These are phyloP conservation scores for Todus mexicanus DNA, from an alignment of 2,797 vertebrate species.

Conservation along the genomic window DNA sequence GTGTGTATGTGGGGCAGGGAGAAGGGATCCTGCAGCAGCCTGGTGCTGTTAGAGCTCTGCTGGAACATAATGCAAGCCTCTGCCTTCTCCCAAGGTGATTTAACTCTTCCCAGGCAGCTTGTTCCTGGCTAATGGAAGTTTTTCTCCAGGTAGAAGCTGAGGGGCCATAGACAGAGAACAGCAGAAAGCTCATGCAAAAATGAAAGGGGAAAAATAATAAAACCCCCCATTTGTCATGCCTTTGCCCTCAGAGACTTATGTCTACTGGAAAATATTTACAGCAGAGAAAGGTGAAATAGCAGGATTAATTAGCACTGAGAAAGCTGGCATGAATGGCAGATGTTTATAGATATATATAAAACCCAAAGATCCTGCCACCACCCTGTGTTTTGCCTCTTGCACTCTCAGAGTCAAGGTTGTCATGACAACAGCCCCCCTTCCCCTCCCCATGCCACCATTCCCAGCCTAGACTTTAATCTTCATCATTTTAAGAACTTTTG, in stretches of 20 bases:
- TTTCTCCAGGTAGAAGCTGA: background rate
- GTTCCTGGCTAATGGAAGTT: background rate
- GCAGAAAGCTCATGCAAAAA: background rate
- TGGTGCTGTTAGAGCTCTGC: background rate
- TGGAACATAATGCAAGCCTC: background rate
- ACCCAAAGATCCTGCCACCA: slow-evolving; percentile 30
- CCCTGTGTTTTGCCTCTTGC: slow-evolving; percentile 27
- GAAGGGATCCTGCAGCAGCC: background rate
- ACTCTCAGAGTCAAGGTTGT: background rate
- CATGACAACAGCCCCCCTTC: slow-evolving; percentile 44
- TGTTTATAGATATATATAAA: slow-evolving; percentile 34
- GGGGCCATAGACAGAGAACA: background rate
- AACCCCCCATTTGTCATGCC: too few species aligned
- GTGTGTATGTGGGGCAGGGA: background rate
- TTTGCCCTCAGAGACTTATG: background rate
- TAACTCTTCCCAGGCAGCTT: background rate
- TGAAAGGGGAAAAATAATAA: background rate
- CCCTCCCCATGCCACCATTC: slow-evolving; percentile 30
- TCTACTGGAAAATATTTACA: slow-evolving; percentile 6
- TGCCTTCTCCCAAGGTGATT: background rate
- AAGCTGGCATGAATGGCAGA: slow-evolving; percentile 17
- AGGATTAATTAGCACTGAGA: slow-evolving; percentile 17
- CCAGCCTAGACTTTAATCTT: slow-evolving; percentile 37
- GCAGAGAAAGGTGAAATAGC: slow-evolving; percentile 36
- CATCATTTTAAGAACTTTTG: slow-evolving; percentile 52